Evolutionary conservation across 2,888 invertebrate species (phyloP).

Genomic region (Julus scandinavius): DNA sequence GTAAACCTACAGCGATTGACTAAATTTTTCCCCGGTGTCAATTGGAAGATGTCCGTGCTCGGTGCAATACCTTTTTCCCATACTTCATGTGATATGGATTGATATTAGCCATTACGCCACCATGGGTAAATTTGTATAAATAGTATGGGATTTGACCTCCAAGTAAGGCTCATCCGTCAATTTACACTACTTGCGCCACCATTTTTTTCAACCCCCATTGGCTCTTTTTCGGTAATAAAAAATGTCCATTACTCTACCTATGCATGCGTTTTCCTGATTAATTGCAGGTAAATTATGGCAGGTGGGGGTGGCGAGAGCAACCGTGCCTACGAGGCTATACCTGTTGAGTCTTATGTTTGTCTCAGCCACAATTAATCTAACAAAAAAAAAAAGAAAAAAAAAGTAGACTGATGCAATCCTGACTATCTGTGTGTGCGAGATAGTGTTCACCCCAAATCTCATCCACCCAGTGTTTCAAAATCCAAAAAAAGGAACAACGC

Average conservation of each 20-base stretch:
- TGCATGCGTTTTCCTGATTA: slow-evolving; percentile 33
- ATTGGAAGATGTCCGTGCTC: too few relatives aligned
- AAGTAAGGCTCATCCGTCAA: neutral
- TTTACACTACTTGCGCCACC: neutral
- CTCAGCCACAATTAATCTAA: slow-evolving; percentile 40
- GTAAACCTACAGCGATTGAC: too few relatives aligned
- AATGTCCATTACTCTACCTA: slow-evolving; percentile 36
- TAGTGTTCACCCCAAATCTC: slow-evolving; percentile 30
- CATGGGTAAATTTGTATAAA: neutral
- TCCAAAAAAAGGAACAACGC: slow-evolving; percentile 44
- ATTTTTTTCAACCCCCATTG: neutral
- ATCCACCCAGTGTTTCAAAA: slow-evolving; percentile 43
- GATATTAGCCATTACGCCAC: neutral
- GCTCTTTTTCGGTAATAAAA: neutral
- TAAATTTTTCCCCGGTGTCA: too few relatives aligned
- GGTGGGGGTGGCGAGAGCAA: slow-evolving; percentile 36
- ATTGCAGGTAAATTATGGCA: slow-evolving; percentile 42
- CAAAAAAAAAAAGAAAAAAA: slow-evolving; percentile 25
- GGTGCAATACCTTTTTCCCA: neutral
- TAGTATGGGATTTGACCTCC: neutral
- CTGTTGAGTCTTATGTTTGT: slow-evolving; percentile 18
- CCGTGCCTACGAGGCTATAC: slow-evolving; percentile 25
- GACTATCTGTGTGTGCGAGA: neutral
- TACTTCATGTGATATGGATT: neutral
- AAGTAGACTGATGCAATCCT: neutral